Evolutionary conservation across 2,888 invertebrate species (phyloP), one percentile per base, ranked within the genome.

Genomic region (Cheilosia urbana): DNA sequence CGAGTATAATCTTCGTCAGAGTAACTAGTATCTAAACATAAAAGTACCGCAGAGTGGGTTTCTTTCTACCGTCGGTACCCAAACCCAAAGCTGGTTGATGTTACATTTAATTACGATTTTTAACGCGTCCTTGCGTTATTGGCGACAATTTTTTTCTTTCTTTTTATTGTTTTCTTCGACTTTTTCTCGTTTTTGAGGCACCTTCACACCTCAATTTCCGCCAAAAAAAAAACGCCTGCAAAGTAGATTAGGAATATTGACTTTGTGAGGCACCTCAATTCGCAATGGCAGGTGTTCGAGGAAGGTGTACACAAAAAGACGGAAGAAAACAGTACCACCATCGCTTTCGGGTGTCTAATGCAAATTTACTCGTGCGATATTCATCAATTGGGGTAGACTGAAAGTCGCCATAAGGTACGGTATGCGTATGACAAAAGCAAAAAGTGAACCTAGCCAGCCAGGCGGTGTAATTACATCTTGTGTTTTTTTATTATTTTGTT

Each of bases 51-150:
- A 37, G 11, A 37, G 13, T 37, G 37, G 11, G 37, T 37, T 37
- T 37, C 37, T 37, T 37, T 37, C 13, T 37, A 13, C 13, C 13
- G 37, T 13, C 11, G 13, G 13, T 13, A 13, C 13, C 34, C 49
- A 30, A 45, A n/a, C 49, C n/a, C n/a, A n/a, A n/a, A 57, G 30
- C 34, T 49, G 49, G 11, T 42, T 17, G 30, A 47, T 73, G 51
- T 66, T 60, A 37, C 60, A 60, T 73, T 73, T 79, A 79, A 79
- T 79, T 79, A 65, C 49, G 65, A 72, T 51, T 79, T 79, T 73
- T 6, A 66, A 72, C 42, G 73, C 66, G 73, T 73, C 79, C 73
- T 79, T 73, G 73, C 58, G 65, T 73, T 80, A 60, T 80, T 73
- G 66, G 45, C 30, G 60, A 60, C 58, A 24, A 19, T 71, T 58